Percentiles rank a stretch among this genome's conserved stretches.
Evolutionary conservation across 1,140 invertebrate genomes (phyloP).

Genomic region (Bombus affinis): DNA sequence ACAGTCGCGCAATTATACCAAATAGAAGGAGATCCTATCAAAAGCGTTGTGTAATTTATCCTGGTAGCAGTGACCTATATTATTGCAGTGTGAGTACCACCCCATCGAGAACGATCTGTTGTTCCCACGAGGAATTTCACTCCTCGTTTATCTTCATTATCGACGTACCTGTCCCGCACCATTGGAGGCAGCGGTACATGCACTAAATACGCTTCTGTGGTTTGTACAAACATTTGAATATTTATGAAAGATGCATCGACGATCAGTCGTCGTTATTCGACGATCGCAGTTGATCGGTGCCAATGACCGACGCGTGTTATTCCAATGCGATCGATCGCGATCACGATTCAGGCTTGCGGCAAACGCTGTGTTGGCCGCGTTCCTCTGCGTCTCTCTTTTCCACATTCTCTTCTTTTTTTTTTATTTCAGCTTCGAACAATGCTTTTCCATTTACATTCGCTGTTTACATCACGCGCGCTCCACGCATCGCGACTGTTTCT

Average conservation of each 20-base stretch:
- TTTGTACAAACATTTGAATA: slow-evolving; percentile 64
- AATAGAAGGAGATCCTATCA: background rate
- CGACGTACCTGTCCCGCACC: slow-evolving; percentile 58
- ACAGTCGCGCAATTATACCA: background rate
- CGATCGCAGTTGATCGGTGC: slow-evolving; percentile 28
- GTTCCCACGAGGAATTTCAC: slow-evolving; percentile 66
- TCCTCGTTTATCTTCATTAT: slow-evolving; percentile 71
- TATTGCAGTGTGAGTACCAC: slow-evolving; percentile 15
- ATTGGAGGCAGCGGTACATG: slow-evolving; percentile 2
- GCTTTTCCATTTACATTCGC: slow-evolving; percentile 62
- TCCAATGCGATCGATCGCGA: background rate
- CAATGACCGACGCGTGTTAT: background rate
- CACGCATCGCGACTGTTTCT: slow-evolving; percentile 47
- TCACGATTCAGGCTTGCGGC: background rate
- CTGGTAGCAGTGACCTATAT: slow-evolving; percentile 22
- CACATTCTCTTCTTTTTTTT: background rate
- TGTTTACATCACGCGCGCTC: slow-evolving; percentile 48
- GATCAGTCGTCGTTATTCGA: slow-evolving; percentile 22
- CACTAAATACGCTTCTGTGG: slow-evolving; percentile 32
- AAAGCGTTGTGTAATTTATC: background rate
- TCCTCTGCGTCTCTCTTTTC: no score
- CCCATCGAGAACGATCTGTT: slow-evolving; percentile 60
- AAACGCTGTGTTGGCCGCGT: background rate
- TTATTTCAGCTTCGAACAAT: slow-evolving; percentile 41
- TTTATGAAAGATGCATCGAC: slow-evolving; percentile 56